These are phyloP conservation scores for Leptogaster cylindrica DNA, from an alignment of 2,888 invertebrate genomes.

Conservation along the genomic window DNA sequence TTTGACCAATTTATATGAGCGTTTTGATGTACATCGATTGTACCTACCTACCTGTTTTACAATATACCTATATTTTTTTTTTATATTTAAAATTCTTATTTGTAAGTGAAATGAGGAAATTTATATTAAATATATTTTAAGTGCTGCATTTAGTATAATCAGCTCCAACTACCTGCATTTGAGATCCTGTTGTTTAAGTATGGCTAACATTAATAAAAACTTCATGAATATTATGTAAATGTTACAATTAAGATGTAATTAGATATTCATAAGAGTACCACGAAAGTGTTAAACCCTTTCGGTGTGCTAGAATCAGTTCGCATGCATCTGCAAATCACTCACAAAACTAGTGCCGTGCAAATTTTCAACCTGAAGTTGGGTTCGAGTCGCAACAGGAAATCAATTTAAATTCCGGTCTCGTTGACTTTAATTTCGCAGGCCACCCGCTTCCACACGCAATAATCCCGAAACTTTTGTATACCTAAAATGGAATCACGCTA, in stretches of 20 bases:
- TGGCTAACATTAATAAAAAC: too few relatives aligned
- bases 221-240: too few relatives aligned
- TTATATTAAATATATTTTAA: too few relatives aligned
- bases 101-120: too few relatives aligned
- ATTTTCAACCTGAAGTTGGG: not conserved
- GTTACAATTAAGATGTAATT: not conserved
- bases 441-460: not conserved
- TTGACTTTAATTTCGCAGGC: not conserved
- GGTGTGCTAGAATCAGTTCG: not conserved
- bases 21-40: too few relatives aligned
- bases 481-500: not conserved
- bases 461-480: not conserved
- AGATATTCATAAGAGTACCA: not conserved
- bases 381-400: not conserved
- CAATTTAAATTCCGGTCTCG: slow-evolving; percentile 1
- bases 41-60: too few relatives aligned
- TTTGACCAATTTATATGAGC: too few relatives aligned
- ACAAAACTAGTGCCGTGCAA: not conserved
- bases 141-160: too few relatives aligned
- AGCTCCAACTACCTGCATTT: too few relatives aligned
- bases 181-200: too few relatives aligned
- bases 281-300: slow-evolving; percentile 14
- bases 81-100: too few relatives aligned
- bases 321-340: slow-evolving; percentile 6
- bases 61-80: too few relatives aligned